Percentiles rank a stretch among this genome's conserved stretches.
Conservation (phyloP, 35 echinoderm and acorn worm species). For the Chiridota heheva region DNA sequence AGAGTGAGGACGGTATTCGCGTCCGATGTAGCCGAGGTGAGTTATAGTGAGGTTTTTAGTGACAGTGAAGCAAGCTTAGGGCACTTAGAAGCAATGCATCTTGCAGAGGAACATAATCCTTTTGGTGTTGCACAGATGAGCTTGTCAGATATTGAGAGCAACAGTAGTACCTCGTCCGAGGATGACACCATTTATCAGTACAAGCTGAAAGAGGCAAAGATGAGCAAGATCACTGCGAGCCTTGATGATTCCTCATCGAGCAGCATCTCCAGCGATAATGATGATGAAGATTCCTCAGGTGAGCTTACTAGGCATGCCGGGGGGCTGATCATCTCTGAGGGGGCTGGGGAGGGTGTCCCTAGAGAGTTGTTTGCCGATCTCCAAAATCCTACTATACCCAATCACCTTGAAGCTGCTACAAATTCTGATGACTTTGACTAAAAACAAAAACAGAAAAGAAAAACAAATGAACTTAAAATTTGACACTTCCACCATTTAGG, state of each 20-base stretch:
- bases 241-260: conserved; percentile 18
- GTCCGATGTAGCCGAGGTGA: conserved; percentile 44
- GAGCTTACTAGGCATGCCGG: conserved; percentile 83
- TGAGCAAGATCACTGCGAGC: conserved; percentile 42
- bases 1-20: conserved; percentile 54
- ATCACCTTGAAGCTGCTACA: conserved; percentile 44
- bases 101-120: background rate
- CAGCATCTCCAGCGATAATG: background rate
- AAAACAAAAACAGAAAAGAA: too few species aligned
- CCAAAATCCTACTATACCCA: conserved; percentile 37
- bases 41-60: conserved; percentile 67
- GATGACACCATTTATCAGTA: conserved; percentile 89
- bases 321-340: conserved; percentile 50
- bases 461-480: too few species aligned
- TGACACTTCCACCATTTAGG: too few species aligned
- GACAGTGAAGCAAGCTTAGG: conserved; percentile 74
- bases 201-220: conserved; percentile 70
- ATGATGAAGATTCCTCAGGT: conserved; percentile 27
- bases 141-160: conserved; percentile 58
- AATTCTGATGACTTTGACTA: conserved; percentile 95
- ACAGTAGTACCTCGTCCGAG: conserved; percentile 56
- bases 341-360: conserved; percentile 16
- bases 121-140: background rate
- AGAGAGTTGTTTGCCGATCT: conserved; percentile 83
- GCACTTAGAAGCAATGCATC: conserved; percentile 7